phyloP scores from a whole-genome alignment of 35 echinoderm and acorn worm genomes.

The Strongylocentrotus purpuratus region DNA sequence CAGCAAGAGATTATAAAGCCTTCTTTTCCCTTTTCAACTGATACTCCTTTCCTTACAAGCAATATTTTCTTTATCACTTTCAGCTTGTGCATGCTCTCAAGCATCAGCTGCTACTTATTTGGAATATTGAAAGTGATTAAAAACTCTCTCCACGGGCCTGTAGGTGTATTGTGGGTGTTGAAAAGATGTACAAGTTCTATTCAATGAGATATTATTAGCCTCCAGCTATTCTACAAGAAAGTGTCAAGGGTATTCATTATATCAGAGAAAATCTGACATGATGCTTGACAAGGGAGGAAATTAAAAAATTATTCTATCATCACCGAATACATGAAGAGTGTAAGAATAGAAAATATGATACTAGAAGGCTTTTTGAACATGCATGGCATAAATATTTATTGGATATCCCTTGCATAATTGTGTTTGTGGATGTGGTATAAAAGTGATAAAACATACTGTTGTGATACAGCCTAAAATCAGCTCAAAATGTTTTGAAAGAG shows the following conservation, averaged over 20 bases:
- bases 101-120: not conserved
- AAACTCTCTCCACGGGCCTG: not conserved
- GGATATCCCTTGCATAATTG: too few relatives aligned
- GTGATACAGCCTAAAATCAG: too few relatives aligned
- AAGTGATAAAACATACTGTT: too few relatives aligned
- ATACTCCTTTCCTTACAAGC: too few relatives aligned
- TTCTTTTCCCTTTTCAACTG: too few relatives aligned
- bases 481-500: too few relatives aligned
- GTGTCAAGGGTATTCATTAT: not conserved
- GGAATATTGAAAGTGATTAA: not conserved
- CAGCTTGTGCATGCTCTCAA: too few relatives aligned
- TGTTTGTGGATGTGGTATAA: too few relatives aligned
- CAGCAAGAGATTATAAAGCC: too few relatives aligned
- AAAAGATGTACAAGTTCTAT: not conserved
- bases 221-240: not conserved
- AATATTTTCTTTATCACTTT: too few relatives aligned
- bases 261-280: not conserved
- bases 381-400: too few relatives aligned
- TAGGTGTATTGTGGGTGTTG: not conserved
- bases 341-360: not conserved
- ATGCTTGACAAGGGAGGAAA: not conserved
- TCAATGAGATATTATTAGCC: not conserved
- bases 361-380: too few relatives aligned
- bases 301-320: not conserved
- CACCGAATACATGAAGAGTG: not conserved